Evolutionary conservation across 2,113 vertebrate genomes (phyloP), one percentile per base, ranked within the genome.

Genomic region (Tychaedon coryphoeus): DNA sequence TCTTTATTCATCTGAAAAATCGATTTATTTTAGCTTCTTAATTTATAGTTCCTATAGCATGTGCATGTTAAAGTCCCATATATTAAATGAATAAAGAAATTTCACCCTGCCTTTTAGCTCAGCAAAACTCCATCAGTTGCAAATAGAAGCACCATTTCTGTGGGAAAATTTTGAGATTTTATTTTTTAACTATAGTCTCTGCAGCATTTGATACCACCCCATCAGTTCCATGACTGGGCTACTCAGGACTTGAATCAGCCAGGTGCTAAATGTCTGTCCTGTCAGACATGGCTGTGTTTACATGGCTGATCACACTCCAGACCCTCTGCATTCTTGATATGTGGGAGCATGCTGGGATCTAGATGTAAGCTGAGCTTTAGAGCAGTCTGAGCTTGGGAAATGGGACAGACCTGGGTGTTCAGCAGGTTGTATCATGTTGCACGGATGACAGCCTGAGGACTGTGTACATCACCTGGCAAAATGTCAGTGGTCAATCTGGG

Each of bases 361-460:
- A 5, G 31, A 23, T 43, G 42, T 31, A 43, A 64, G n/a, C 8
- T 79, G 66, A 69, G 8, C n/a, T 86, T 65, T 74, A 70, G 24
- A 62, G 28, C 36, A 66, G 19, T 0, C 2, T 1, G 5, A 74
- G 34, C 51, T 10, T 45, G 43, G 33, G 48, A 82, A 92, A 38
- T 14, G 11, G 31, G 57, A 33, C 18, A 77, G 42, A 22, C 22
- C 17, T 31, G 29, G 6, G 16, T 29, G 8, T 26, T 58, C 53
- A 43, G 26, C 11, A 6, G 1, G 1, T n/a, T 20, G 14, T 45
- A 1, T 9, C 9, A n/a, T 0, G 0, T 11, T 14, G 16, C 26
- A 23, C 14, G 47, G 67, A 5, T 40, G 71, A 24, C 36, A 71
- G 56, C 42, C 65, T 40, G 24, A 64, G 70, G 36, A 45, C 51